Base-by-base conservation (phyloP, 1,140 invertebrate species). In the Aphelenchoides avenae region DNA sequence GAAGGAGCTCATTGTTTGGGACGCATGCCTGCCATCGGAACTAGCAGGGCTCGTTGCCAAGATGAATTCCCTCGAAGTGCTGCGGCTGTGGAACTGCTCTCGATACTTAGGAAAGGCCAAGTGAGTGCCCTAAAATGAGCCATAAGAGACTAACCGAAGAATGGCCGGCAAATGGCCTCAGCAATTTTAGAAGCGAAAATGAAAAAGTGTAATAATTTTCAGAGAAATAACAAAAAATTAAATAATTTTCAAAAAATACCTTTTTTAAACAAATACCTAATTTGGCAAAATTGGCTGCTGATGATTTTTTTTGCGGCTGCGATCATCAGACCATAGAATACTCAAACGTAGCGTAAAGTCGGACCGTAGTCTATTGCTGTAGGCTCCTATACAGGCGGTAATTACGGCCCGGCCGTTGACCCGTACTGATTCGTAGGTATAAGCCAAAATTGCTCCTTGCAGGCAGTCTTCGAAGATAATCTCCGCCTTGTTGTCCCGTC, bases 1-100 rank as follows among this genome's bases (percentile, higher is more conserved):
- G 4, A 11, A 39, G n/a, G 62, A 65, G 30, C 31, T 65, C 39
- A 65, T 64, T 11, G 29, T 65, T 18, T 57, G 55, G 52, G 58
- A 65, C 40, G 39, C 42, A 7, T 56, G 52, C 37, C 27, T 65
- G 3, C 34, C 37, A 9, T 33, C 65, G 18, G 61, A 64, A 39
- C 15, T 52, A 9, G 5, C 27, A 24, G 20, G 18, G 27, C 15
- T 52, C 24, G 34, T 41, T 57, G 29, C 33, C 43, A 20, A 36
- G 13, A 29, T 34, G 27, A 31, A 29, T 15, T 29, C n/a, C 26
- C 36, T 61, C 26, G 18, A 43, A 61, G 30, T 26, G 15, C 27
- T 66, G 6, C 54, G 62, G 11, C 44, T 65, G 24, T 65, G 62
- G 62, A 64, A 64, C 33, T 64, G 61, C 39, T 37, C 30, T 11